Conservation (phyloP, 2,888 invertebrate genomes). For the Coecobrya sp. region DNA sequence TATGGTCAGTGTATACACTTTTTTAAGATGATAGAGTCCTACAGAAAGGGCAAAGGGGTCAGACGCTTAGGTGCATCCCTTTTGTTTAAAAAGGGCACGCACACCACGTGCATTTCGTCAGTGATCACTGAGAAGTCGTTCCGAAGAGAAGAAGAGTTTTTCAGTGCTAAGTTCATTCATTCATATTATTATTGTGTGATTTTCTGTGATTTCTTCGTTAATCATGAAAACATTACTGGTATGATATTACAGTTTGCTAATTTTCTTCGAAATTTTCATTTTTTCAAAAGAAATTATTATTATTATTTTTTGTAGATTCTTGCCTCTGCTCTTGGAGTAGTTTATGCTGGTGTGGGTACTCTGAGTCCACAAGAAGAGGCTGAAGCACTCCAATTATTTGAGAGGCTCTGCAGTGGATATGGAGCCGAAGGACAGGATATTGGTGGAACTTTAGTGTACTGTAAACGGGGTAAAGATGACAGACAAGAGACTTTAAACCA, state of each 20-base stretch:
- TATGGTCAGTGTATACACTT: background rate
- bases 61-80: constrained; percentile 63
- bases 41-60: constrained; percentile 70
- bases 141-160: constrained; percentile 56
- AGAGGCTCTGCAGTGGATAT: constrained; percentile 55
- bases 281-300: constrained; percentile 38
- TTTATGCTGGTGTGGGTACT: constrained; percentile 67
- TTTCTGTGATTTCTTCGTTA: too few relatives aligned
- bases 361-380: constrained; percentile 67
- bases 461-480: constrained; percentile 48
- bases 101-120: constrained; percentile 48
- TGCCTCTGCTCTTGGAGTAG: constrained; percentile 69
- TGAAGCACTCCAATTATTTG: constrained; percentile 69
- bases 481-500: constrained; percentile 67
- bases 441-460: constrained; percentile 68
- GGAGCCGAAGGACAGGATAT: constrained; percentile 58
- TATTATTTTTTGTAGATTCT: constrained; percentile 46
- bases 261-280: background rate
- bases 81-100: constrained; percentile 67
- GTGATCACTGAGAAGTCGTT: constrained; percentile 47
- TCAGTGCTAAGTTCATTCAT: background rate
- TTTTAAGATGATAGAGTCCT: constrained; percentile 30
- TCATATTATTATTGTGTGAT: constrained; percentile 6
- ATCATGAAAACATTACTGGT: constrained; percentile 66
- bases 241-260: constrained; percentile 2